Base-by-base conservation (phyloP, 2,797 vertebrate genomes). In the Avahi laniger region DNA sequence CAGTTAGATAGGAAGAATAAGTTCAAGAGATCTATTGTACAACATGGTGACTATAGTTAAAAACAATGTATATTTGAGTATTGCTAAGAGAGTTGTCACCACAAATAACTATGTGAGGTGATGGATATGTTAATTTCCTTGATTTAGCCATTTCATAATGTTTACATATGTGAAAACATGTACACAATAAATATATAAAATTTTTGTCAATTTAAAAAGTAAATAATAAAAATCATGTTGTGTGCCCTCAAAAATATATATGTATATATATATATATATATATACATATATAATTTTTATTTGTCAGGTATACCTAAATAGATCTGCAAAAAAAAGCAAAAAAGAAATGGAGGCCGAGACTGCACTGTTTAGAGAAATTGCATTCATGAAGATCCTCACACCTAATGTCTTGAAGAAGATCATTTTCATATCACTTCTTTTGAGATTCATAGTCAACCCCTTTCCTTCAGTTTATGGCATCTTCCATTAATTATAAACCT, bases 401-500 rank as follows among this genome's bases (percentile, higher is more conserved):
- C 50, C 61, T 92, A 43, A 52, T 92, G 69, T 83, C 50, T 76
- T 81, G 48, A 75, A 50, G 52, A 61, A 78, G 41, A 87, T 69
- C 33, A 65, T 86, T 82, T 90, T 92, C 43, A 87, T 67, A 43
- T 50, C 50, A 59, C 63, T 41, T 89, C 20, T 84, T 65, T 80
- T n/a, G 20, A 85, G 26, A 26, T 79, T 89, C 65, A 54, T 46
- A 73, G 6, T 93, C 79, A 70, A 83, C 35, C 15, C 33, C 72
- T 93, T 89, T 89, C 20, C 7, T 89, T 95, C 33, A 57, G n/a
- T 79, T 95, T 90, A 69, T 75, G 48, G 48, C 67, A 38, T 54
- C n/a, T 73, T 85, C 41, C 17, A 43, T 90, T 90, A 75, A 67
- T 86, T 75, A 75, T 69, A 73, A 86, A 41, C 28, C 72, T 81